Percentiles rank a stretch among this genome's conserved stretches.
These are phyloP conservation scores for Caenorhabditis sp. DNA, from an alignment of 2,888 invertebrate species.

Conservation along the genomic window DNA sequence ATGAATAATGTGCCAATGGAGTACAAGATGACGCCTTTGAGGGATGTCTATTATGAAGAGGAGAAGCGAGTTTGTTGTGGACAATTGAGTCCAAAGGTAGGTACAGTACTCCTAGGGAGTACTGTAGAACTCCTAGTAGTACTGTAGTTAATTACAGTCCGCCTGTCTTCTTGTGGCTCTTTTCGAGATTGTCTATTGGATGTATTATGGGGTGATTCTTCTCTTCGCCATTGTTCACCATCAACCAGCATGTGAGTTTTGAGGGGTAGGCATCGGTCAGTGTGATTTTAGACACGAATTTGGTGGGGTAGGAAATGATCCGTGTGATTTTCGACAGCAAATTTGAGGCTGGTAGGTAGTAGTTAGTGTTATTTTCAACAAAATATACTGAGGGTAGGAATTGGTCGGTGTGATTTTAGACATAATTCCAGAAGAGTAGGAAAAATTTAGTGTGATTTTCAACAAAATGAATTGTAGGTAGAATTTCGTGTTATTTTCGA, in stretches of 20 bases:
- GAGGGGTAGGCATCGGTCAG: too few relatives aligned
- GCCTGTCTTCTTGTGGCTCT: slow-evolving; percentile 41
- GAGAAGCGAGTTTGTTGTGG: slow-evolving; percentile 40
- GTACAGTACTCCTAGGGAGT: background rate
- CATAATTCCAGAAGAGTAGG: too few relatives aligned
- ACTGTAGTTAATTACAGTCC: slow-evolving; percentile 17
- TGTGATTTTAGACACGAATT: background rate
- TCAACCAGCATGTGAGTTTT: slow-evolving; percentile 43
- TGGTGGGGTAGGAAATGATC: background rate
- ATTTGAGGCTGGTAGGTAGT: too few relatives aligned
- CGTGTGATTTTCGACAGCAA: background rate
- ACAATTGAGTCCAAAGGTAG: slow-evolving; percentile 34
- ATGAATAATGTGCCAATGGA: slow-evolving; percentile 33
- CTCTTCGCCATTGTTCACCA: slow-evolving; percentile 49
- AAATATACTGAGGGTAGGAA: too few relatives aligned
- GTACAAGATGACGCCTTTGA: slow-evolving; percentile 33
- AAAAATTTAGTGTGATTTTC: too few relatives aligned
- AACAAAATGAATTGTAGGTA: too few relatives aligned
- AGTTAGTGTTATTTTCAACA: too few relatives aligned
- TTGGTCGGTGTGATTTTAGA: too few relatives aligned
- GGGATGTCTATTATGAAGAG: slow-evolving; percentile 43
- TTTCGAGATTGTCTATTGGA: slow-evolving; percentile 49
- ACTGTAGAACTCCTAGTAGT: slow-evolving; percentile 3
- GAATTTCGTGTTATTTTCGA: too few relatives aligned
- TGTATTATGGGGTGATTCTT: slow-evolving; percentile 41